Percentiles rank a stretch among this genome's conserved stretches.
Evolutionary conservation across 2,888 invertebrate genomes (phyloP).

Genomic region (Panzeria rudis): DNA sequence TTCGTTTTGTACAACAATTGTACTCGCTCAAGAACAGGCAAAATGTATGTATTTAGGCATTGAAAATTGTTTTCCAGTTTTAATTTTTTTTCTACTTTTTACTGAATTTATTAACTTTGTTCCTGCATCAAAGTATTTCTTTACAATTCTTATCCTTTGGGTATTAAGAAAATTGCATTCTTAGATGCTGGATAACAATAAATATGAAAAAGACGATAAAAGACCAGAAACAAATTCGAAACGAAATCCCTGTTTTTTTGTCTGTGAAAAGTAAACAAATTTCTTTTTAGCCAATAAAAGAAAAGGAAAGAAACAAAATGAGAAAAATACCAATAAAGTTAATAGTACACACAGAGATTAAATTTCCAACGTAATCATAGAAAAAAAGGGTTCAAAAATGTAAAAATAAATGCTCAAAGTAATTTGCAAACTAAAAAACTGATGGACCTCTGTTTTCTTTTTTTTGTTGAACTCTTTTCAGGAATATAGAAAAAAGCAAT

Average conservation of each 20-base stretch:
- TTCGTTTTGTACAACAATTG: slow-evolving; percentile 57
- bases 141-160: slow-evolving; percentile 68
- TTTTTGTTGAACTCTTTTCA: background rate
- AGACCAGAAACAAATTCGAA: slow-evolving; percentile 43
- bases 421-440: background rate
- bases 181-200: slow-evolving; percentile 50
- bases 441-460: no score
- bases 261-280: slow-evolving; percentile 64
- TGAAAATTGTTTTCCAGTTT: slow-evolving; percentile 57
- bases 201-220: slow-evolving; percentile 19
- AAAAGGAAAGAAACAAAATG: background rate
- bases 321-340: slow-evolving; percentile 48
- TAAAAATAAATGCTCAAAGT: background rate
- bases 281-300: slow-evolving; percentile 47
- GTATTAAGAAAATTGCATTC: slow-evolving; percentile 72
- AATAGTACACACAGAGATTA: slow-evolving; percentile 29
- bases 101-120: slow-evolving; percentile 54
- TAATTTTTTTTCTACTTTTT: slow-evolving; percentile 9
- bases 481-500: background rate
- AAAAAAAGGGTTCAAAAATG: slow-evolving; percentile 58
- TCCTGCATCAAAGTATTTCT: slow-evolving; percentile 64
- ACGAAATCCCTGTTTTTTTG: slow-evolving; percentile 53
- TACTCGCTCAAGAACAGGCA: slow-evolving; percentile 49
- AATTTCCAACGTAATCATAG: background rate
- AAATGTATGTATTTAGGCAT: slow-evolving; percentile 63